Evolutionary conservation across 2,888 invertebrate genomes (phyloP).

Genomic region (Fragum fragum): DNA sequence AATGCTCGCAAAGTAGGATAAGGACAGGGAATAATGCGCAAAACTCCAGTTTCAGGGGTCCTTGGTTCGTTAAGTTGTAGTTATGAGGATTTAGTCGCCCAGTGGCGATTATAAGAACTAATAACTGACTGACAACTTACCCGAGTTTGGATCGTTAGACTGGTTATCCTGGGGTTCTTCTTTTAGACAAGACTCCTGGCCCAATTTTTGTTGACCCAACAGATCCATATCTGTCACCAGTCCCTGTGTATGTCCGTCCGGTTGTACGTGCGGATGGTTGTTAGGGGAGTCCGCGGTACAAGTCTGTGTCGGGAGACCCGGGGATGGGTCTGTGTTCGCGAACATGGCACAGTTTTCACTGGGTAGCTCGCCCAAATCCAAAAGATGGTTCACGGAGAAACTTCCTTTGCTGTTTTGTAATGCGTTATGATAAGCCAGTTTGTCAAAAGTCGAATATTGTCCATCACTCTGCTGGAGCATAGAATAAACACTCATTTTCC

Average conservation of each 20-base stretch:
- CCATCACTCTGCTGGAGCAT: constrained; percentile 70
- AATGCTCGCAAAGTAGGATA: no score
- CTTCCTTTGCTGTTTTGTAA: constrained; percentile 78
- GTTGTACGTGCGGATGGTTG: constrained; percentile 41
- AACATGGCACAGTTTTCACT: constrained; percentile 82
- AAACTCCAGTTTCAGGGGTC: no score
- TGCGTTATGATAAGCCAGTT: constrained; percentile 76
- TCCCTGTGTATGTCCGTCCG: constrained; percentile 51
- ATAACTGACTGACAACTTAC: constrained; percentile 37
- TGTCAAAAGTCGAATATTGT: constrained; percentile 77
- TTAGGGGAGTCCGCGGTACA: constrained; percentile 71
- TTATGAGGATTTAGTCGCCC: no score
- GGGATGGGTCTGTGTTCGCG: constrained; percentile 76
- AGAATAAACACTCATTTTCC: constrained; percentile 76
- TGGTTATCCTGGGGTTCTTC: constrained; percentile 57
- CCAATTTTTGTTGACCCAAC: constrained; percentile 43
- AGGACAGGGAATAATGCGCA: no score
- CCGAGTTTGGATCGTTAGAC: constrained; percentile 54
- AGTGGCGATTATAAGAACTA: no score
- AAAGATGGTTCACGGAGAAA: constrained; percentile 79
- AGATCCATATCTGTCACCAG: constrained; percentile 60
- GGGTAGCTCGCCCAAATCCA: constrained; percentile 81
- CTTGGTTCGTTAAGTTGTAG: no score
- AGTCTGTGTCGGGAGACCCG: constrained; percentile 74
- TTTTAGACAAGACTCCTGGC: constrained; percentile 57